Evolutionary conservation across 2,113 vertebrate genomes (phyloP).

Genomic region (Vanacampus margaritifer): DNA sequence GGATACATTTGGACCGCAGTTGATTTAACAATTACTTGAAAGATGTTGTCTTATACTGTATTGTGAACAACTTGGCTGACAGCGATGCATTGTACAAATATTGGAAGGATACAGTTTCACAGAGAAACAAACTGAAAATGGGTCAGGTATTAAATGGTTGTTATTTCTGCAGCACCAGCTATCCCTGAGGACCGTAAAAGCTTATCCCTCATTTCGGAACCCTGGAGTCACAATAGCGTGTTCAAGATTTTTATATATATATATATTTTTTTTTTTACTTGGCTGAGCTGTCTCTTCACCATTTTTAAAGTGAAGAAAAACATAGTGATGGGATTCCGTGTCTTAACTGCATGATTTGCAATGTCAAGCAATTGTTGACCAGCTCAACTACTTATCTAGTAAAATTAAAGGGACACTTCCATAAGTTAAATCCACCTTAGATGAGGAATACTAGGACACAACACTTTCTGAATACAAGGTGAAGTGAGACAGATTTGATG

Average conservation of each 20-base stretch:
- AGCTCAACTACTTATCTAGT: too few species aligned
- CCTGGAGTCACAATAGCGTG: not conserved
- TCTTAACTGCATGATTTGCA: too few species aligned
- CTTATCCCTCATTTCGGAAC: not conserved
- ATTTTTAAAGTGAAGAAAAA: too few species aligned
- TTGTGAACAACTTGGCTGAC: not conserved
- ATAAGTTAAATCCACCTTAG: too few species aligned
- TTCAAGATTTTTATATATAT: not conserved
- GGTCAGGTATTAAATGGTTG: constrained; percentile 1
- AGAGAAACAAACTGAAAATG: not conserved
- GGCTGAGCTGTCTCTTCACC: not conserved
- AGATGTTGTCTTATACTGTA: not conserved
- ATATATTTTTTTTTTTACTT: not conserved
- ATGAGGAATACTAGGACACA: too few species aligned
- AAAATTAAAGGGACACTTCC: too few species aligned
- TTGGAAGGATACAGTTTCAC: not conserved
- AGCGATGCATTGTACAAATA: not conserved
- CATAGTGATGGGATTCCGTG: too few species aligned
- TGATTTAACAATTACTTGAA: not conserved
- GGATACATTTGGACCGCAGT: too few species aligned
- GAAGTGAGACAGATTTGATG: too few species aligned
- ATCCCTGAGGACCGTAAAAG: not conserved
- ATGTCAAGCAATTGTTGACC: too few species aligned
- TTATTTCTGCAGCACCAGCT: not conserved
- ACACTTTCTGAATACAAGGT: too few species aligned